These are phyloP conservation scores for Ylistrum balloti DNA, from an alignment of 1,140 invertebrate genomes.

Conservation along the genomic window DNA sequence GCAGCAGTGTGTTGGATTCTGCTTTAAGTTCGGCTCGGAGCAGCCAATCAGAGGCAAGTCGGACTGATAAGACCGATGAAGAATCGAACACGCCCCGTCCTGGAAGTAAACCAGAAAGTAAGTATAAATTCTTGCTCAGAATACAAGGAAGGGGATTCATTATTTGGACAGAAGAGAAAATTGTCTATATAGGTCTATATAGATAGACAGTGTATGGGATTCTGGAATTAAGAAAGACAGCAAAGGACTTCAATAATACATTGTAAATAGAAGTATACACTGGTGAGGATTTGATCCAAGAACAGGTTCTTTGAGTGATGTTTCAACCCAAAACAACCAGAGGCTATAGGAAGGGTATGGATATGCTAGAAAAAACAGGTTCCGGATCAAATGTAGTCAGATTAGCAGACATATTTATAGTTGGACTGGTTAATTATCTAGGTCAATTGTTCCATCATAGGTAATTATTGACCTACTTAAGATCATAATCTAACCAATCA, in stretches of 20 bases:
- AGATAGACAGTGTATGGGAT: no score
- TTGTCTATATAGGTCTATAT: no score
- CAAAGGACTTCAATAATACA: no score
- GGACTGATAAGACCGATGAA: constrained; percentile 23
- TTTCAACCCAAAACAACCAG: no score
- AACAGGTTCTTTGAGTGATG: no score
- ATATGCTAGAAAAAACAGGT: no score
- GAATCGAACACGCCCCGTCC: constrained; percentile 41
- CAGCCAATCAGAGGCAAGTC: constrained; percentile 67
- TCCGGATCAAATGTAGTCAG: no score
- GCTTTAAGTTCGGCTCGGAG: constrained; percentile 66
- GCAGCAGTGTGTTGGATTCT: constrained; percentile 59
- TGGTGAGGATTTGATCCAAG: no score
- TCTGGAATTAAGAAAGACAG: no score
- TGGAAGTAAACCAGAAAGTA: constrained; percentile 54
- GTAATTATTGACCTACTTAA: neutral
- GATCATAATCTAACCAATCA: neutral
- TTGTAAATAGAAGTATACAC: no score
- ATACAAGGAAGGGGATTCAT: neutral
- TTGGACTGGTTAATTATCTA: neutral
- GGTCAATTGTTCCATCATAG: neutral
- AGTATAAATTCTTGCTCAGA: neutral
- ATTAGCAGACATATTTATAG: neutral
- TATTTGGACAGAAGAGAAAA: no score
- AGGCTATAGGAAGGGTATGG: no score